Base-by-base conservation (phyloP, 2,888 invertebrate genomes). In the Morpho achilles region DNA sequence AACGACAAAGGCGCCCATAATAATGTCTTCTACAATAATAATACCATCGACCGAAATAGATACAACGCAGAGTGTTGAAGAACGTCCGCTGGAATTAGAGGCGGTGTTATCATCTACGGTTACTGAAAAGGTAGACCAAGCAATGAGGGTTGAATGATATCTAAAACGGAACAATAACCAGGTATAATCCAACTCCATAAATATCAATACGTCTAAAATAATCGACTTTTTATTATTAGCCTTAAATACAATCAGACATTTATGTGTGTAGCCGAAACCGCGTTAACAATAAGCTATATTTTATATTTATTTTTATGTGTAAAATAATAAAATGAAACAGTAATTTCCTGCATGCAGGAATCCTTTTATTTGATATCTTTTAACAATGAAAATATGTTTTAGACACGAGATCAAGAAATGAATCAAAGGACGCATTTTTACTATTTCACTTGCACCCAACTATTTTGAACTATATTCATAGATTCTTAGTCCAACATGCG, bases 101-200 rank as follows among this genome's bases (percentile, higher is more conserved):
- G 79, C 77, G 10, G 77, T 80, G 39, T 65, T 88, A 59, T 87
- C 87, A 0, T 83, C 85, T 8, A 81, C 83, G 3, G 79, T 86
- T 41, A 67, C 72, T 5, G 69, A 70, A 22, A 66, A 61, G 7
- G 50, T 53, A 39, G 61, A 65, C 47, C 65, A 70, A 23, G 46
- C 53, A 32, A 51, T 23, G 41, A 8, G 44, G 53, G 23, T 46
- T 32, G 44, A 43, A 23, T 45, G 32, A 50, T 16, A 0, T 47
- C 9, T 43, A 48, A 8, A 32, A 8, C 16, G 7, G 7, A 51
- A n/a, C 10, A 32, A 41, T 42, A 42, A n/a, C 22, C 53, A 61
- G 61, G 61, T 63, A 63, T 50, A 53, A 59, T 58, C 60, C 61
- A 61, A 61, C 63, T 63, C 63, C 61, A 63, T 61, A 46, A 51